Evolutionary conservation across 2,888 invertebrate genomes (phyloP).

Genomic region (Pherbina coryleti): DNA sequence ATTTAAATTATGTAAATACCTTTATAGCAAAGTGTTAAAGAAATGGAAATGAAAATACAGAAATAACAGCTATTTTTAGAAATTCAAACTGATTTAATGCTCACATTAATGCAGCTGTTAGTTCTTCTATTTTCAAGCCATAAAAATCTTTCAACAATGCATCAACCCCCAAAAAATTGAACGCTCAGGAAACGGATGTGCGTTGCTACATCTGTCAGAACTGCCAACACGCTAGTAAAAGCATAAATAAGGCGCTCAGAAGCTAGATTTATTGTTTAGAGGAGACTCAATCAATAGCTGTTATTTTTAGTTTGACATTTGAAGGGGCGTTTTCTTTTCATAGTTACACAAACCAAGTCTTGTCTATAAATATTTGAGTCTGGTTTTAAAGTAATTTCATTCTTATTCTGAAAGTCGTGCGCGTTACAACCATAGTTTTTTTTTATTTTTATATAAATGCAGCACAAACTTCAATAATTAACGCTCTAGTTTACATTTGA

Average conservation of each 20-base stretch:
- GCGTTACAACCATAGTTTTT: neutral
- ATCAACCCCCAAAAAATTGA: neutral
- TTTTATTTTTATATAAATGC: neutral
- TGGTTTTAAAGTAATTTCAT: conserved; percentile 11
- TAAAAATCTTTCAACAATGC: too few relatives aligned
- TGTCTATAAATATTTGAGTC: conserved; percentile 21
- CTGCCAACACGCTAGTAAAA: neutral
- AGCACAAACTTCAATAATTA: neutral
- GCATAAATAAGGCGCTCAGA: neutral
- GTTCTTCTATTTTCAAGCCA: too few relatives aligned
- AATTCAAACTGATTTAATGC: neutral
- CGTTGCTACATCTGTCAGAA: neutral
- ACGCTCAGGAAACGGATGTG: neutral
- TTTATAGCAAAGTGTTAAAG: neutral
- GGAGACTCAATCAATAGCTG: neutral
- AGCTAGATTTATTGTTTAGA: too few relatives aligned
- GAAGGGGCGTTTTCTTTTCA: conserved; percentile 12
- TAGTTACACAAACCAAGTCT: neutral
- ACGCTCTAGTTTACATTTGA: neutral
- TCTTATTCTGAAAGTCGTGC: neutral
- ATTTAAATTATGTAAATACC: neutral
- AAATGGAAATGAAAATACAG: neutral
- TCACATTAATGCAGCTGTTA: neutral
- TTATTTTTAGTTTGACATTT: neutral
- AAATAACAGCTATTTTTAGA: neutral